Conservation (phyloP, 2,888 invertebrate species). For the Hyalella azteca region DNA sequence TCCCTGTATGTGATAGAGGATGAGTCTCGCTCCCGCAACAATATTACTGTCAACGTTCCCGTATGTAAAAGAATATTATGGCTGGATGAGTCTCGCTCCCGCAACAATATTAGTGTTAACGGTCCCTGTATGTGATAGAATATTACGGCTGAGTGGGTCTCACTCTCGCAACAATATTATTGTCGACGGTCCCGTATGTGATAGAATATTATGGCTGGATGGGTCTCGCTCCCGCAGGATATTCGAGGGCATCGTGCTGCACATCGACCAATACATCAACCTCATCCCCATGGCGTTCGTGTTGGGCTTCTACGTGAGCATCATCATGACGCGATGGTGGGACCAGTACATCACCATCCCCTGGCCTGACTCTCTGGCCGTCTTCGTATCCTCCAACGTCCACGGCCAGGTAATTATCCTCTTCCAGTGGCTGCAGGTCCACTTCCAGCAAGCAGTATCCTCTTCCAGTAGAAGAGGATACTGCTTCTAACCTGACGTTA, state of each 20-base stretch:
- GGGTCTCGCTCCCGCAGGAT: slow-evolving; percentile 38
- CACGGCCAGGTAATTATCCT: slow-evolving; percentile 89
- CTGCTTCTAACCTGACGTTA: slow-evolving; percentile 95
- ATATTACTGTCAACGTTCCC: no score
- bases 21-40: no score
- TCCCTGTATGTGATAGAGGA: no score
- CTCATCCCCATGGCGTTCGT: slow-evolving; percentile 51
- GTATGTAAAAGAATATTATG: no score
- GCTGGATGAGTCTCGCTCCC: no score
- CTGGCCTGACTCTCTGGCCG: slow-evolving; percentile 68
- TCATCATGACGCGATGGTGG: slow-evolving; percentile 51
- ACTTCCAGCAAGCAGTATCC: slow-evolving; percentile 71
- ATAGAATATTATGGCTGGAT: no score
- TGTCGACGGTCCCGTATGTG: no score
- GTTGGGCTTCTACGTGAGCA: slow-evolving; percentile 52
- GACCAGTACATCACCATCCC: slow-evolving; percentile 47
- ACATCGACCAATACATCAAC: slow-evolving; percentile 83
- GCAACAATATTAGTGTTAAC: no score
- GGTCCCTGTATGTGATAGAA: no score
- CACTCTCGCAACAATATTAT: no score
- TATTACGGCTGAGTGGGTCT: no score
- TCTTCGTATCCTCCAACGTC: slow-evolving; percentile 89
- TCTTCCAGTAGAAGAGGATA: slow-evolving; percentile 87
- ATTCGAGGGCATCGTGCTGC: slow-evolving; percentile 83
- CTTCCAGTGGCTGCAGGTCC: no score